Conservation (phyloP, 2,888 invertebrate genomes). For the Eledona agricola region DNA sequence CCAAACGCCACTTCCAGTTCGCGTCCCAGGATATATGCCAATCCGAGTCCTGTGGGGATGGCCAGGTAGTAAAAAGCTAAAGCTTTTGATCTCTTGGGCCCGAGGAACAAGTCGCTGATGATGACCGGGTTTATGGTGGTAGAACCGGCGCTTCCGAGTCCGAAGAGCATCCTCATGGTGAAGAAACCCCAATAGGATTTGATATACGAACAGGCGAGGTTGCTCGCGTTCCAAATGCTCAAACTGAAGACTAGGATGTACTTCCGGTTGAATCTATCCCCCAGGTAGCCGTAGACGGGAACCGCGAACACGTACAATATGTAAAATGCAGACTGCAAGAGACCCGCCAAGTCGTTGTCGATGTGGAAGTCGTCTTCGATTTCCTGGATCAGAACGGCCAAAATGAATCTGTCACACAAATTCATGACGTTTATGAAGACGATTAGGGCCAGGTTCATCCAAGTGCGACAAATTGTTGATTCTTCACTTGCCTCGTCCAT, state of each 20-base stretch:
- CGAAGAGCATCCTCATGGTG: neutral
- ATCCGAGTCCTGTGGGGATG: conserved; percentile 3
- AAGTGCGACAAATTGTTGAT: too few relatives aligned
- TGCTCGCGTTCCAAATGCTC: conserved; percentile 3
- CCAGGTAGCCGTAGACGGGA: conserved; percentile 5
- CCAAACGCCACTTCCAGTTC: neutral
- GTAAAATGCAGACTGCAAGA: neutral
- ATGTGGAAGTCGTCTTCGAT: conserved; percentile 3
- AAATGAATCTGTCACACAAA: conserved; percentile 1
- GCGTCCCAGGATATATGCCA: conserved; percentile 1
- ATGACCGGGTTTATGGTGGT: conserved; percentile 3
- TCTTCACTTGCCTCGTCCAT: too few relatives aligned
- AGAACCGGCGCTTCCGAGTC: conserved; percentile 2
- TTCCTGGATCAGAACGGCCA: conserved; percentile 1
- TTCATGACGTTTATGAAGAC: conserved; percentile 1
- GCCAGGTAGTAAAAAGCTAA: conserved; percentile 3
- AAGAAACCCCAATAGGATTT: conserved; percentile 1
- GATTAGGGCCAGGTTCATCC: neutral
- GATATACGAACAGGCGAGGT: neutral
- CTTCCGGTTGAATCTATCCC: conserved; percentile 6
- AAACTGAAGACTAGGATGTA: conserved; percentile 1
- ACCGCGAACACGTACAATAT: neutral
- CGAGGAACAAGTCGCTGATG: conserved; percentile 8
- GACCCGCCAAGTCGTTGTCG: conserved; percentile 1
- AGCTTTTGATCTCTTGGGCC: neutral